Conservation (phyloP, 2,113 vertebrate genomes). For the Saguinus midas region DNA sequence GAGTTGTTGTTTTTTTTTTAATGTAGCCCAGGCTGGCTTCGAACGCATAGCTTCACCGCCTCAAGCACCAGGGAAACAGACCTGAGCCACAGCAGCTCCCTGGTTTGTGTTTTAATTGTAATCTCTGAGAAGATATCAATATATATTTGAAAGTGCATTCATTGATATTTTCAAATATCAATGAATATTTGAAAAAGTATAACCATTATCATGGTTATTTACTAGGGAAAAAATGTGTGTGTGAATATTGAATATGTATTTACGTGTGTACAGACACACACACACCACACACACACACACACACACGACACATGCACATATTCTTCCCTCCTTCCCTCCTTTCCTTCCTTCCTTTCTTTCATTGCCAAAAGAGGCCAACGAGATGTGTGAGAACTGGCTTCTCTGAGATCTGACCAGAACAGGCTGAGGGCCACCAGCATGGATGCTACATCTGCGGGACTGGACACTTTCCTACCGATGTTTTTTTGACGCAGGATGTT, state of each 20-base stretch:
- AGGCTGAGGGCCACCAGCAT: neutral
- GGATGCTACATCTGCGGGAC: neutral
- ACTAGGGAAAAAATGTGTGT: neutral
- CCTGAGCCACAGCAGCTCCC: neutral
- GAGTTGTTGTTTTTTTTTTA: too few species aligned
- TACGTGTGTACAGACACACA: neutral
- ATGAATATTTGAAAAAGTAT: neutral
- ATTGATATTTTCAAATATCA: too few species aligned
- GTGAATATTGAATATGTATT: neutral
- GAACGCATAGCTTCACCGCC: too few species aligned
- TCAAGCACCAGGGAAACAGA: too few species aligned
- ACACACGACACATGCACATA: neutral
- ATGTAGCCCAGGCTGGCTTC: too few species aligned
- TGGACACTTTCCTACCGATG: neutral
- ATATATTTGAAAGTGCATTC: neutral
- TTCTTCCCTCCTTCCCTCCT: neutral
- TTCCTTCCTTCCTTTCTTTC: neutral
- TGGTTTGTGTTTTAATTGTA: constrained; percentile 33
- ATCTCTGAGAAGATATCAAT: constrained; percentile 15
- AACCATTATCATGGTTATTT: neutral
- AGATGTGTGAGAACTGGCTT: neutral
- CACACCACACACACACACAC: too few species aligned
- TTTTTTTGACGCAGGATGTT: neutral
- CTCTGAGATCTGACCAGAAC: neutral
- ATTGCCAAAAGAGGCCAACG: neutral